Conservation (phyloP, 2,797 vertebrate species). For the Sebastes iracundus region DNA sequence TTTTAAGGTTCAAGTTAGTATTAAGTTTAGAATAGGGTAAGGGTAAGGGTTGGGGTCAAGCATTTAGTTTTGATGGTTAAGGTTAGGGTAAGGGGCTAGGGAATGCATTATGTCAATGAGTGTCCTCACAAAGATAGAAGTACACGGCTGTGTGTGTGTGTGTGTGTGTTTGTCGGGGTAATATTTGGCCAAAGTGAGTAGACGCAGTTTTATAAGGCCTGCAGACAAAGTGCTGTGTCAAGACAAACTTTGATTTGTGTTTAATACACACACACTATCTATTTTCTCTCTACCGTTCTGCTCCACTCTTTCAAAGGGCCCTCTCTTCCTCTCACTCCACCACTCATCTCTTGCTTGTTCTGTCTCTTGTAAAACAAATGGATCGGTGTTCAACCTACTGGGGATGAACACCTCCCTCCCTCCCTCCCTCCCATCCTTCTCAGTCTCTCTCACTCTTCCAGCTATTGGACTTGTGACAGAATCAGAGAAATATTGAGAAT, state of each 20-base stretch:
- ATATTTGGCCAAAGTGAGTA: constrained; percentile 8
- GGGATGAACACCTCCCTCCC: not conserved
- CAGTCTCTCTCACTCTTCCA: constrained; percentile 10
- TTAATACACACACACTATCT: constrained; percentile 6
- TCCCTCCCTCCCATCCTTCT: not conserved
- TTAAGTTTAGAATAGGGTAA: not conserved
- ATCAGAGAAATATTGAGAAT: constrained; percentile 36
- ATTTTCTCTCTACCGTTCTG: not conserved
- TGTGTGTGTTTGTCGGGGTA: constrained; percentile 1
- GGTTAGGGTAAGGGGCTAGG: not conserved
- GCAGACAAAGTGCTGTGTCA: constrained; percentile 47
- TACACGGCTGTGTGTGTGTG: not conserved
- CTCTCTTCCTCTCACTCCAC: constrained; percentile 1
- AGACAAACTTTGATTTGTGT: constrained; percentile 55
- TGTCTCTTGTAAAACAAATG: constrained; percentile 42
- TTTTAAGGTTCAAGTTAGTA: not conserved
- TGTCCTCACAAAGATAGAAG: not conserved
- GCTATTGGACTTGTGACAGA: constrained; percentile 32
- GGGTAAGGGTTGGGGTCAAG: no score
- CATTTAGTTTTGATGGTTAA: not conserved
- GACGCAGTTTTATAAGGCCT: constrained; percentile 35
- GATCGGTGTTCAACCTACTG: constrained; percentile 1
- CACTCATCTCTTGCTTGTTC: constrained; percentile 2
- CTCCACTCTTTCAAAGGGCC: not conserved
- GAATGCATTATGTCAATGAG: not conserved